A percentile compares a stretch with the other conserved stretches of the same genome.
Evolutionary conservation across 2,888 invertebrate genomes (phyloP).

Genomic region (Gordius sp.): DNA sequence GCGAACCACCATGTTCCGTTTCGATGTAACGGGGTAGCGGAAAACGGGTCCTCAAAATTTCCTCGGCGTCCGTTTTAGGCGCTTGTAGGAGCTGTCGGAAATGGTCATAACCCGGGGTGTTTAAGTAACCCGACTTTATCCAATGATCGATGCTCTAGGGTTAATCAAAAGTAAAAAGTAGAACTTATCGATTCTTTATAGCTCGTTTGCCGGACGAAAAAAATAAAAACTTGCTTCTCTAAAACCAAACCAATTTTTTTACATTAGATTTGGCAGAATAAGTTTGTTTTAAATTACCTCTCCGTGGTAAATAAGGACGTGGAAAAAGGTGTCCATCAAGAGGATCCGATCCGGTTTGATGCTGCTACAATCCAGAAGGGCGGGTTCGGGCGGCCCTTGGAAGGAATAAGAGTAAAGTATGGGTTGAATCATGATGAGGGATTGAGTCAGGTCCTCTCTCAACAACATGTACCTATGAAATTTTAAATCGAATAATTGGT

Average conservation of each 20-base stretch:
- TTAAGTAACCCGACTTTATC: constrained; percentile 77
- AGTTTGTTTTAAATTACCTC: constrained; percentile 38
- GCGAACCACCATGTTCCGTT: constrained; percentile 94
- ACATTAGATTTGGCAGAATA: not conserved
- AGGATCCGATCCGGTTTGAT: constrained; percentile 87
- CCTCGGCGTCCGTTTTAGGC: constrained; percentile 83
- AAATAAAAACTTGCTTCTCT: not conserved
- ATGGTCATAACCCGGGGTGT: constrained; percentile 83
- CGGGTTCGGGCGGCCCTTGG: constrained; percentile 76
- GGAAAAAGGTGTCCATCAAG: constrained; percentile 98
- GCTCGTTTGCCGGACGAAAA: not conserved
- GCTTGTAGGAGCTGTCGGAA: constrained; percentile 56
- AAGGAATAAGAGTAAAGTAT: constrained; percentile 94
- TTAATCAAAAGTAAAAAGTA: constrained; percentile 17
- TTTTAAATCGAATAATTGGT: not conserved
- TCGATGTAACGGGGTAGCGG: constrained; percentile 96
- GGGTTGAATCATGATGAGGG: constrained; percentile 96
- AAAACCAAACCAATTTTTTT: not conserved
- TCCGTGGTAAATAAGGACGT: constrained; percentile 93
- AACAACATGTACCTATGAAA: constrained; percentile 64
- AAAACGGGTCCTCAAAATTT: constrained; percentile 75
- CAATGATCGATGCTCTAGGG: constrained; percentile 75
- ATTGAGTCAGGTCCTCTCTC: constrained; percentile 84
- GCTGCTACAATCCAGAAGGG: constrained; percentile 77
- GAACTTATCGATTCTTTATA: not conserved